A percentile compares a stretch with the other conserved stretches of the same genome.
Conservation (phyloP, 2,797 vertebrate species). For the Pangasius sanitwongsei region DNA sequence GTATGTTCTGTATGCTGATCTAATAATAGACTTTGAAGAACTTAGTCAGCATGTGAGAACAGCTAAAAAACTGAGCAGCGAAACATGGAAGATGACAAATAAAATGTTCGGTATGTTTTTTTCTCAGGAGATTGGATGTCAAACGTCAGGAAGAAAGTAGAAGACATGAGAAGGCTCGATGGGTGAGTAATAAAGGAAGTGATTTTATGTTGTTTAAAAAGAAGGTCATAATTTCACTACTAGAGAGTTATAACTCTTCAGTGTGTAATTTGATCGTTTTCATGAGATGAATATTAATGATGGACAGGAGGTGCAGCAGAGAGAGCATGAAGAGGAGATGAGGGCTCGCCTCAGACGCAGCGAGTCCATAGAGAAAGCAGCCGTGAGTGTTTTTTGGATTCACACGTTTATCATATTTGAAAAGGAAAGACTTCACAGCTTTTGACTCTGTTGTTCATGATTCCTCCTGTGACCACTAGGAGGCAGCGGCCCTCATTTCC, state of each 20-base stretch:
- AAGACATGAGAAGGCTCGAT: slow-evolving; percentile 75
- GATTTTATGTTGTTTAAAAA: neutral
- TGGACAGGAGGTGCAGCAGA: slow-evolving; percentile 79
- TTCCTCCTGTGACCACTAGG: slow-evolving; percentile 65
- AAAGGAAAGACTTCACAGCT: neutral
- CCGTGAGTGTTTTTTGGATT: slow-evolving; percentile 69
- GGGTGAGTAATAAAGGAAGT: slow-evolving; percentile 69
- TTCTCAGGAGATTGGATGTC: slow-evolving; percentile 76
- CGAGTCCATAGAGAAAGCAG: slow-evolving; percentile 83
- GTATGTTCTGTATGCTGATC: neutral
- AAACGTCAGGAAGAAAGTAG: slow-evolving; percentile 74
- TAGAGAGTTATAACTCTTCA: neutral
- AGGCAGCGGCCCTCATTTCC: slow-evolving; percentile 80
- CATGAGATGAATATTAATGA: neutral
- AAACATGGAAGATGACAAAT: neutral
- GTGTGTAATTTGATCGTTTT: neutral
- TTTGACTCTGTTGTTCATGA: neutral
- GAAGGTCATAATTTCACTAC: neutral
- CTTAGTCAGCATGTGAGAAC: neutral
- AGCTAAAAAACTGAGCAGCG: neutral
- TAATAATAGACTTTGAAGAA: neutral
- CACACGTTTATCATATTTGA: neutral
- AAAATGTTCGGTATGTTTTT: neutral
- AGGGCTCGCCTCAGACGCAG: slow-evolving; percentile 75
- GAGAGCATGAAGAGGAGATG: slow-evolving; percentile 80